Evolutionary conservation across 2,888 invertebrate genomes (phyloP).

Genomic region (Eristalinus sepulchralis): DNA sequence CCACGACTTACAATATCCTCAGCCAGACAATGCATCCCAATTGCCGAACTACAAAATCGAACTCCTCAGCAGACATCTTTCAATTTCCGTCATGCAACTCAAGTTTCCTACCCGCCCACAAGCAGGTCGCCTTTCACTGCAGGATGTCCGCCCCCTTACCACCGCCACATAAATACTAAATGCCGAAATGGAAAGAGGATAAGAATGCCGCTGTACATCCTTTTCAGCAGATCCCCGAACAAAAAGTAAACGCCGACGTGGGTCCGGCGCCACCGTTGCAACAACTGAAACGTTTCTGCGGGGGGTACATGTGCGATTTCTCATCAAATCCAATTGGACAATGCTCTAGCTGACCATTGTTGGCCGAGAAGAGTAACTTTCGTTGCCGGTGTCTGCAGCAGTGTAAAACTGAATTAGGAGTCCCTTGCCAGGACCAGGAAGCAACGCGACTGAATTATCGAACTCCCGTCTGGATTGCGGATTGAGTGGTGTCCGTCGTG

Average conservation of each 20-base stretch:
- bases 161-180: conserved; percentile 8
- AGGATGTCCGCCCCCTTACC: not conserved
- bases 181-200: conserved; percentile 3
- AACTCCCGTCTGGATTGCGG: not conserved
- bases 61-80: not conserved
- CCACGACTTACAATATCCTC: not conserved
- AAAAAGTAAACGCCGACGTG: conserved; percentile 24
- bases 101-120: not conserved
- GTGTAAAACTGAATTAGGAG: not conserved
- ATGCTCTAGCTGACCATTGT: conserved; percentile 7
- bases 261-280: not conserved
- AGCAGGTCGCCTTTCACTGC: not conserved
- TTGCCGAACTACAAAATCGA: not conserved
- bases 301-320: conserved; percentile 8
- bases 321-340: conserved; percentile 51
- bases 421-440: conserved; percentile 6
- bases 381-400: not conserved
- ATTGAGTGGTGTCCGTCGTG: conserved; percentile 5
- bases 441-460: conserved; percentile 40
- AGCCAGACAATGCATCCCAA: not conserved
- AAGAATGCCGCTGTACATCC: conserved; percentile 13
- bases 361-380: conserved; percentile 12
- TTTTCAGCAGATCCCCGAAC: conserved; percentile 41
- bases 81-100: not conserved
- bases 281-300: conserved; percentile 7